A percentile compares a stretch with the other conserved stretches of the same genome.
These are phyloP conservation scores for Epinotia bilunana DNA, from an alignment of 2,888 invertebrate genomes.

Conservation along the genomic window DNA sequence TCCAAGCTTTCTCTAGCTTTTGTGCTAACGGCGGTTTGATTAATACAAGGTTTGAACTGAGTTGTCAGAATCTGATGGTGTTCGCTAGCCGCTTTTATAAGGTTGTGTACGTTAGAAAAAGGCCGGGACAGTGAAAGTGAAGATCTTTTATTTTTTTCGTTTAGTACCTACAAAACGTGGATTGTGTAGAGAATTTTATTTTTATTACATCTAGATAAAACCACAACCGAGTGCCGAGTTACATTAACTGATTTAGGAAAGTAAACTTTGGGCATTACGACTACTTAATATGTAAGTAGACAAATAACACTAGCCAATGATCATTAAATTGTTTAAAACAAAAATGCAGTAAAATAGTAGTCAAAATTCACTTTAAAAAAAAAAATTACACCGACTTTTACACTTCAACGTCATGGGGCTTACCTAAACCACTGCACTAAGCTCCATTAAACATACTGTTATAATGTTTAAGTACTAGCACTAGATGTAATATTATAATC, in stretches of 20 bases:
- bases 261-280: neutral
- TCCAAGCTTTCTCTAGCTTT: too few relatives aligned
- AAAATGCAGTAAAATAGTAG: neutral
- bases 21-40: too few relatives aligned
- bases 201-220: neutral
- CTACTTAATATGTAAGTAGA: too few relatives aligned
- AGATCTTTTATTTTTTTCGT: neutral
- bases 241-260: constrained; percentile 4
- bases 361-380: neutral
- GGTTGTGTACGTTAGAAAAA: neutral
- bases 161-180: neutral
- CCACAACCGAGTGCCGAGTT: neutral
- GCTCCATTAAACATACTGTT: too few relatives aligned
- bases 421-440: too few relatives aligned
- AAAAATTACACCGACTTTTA: too few relatives aligned
- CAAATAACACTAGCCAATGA: neutral
- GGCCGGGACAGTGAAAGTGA: neutral
- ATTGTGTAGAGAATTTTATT: constrained; percentile 2
- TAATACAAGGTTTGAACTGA: neutral
- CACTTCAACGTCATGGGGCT: too few relatives aligned
- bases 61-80: neutral
- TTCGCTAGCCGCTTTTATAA: neutral
- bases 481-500: too few relatives aligned
- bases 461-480: too few relatives aligned
- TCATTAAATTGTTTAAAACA: neutral